Percentiles rank a stretch among this genome's conserved stretches.
phyloP scores from a whole-genome alignment of 2,797 vertebrate genomes.

The Rhinoraja longicauda region DNA sequence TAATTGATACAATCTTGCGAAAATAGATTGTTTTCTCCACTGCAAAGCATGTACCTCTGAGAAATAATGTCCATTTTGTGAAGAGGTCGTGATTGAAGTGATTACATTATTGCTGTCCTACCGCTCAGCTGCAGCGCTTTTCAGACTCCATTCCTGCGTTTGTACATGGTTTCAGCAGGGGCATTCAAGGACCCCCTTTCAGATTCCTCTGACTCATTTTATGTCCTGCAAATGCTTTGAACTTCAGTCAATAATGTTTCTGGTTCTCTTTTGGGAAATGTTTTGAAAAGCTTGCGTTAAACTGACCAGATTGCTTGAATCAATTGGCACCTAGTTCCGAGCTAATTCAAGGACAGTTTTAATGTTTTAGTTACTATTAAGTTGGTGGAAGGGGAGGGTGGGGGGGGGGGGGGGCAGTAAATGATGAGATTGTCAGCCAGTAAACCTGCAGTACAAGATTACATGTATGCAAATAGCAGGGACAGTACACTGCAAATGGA shows the following conservation, averaged over 20 bases:
- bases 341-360: background rate
- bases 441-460: too few species aligned
- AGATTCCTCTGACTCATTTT: background rate
- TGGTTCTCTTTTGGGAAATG: background rate
- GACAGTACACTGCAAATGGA: too few species aligned
- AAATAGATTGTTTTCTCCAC: conserved; percentile 31
- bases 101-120: conserved; percentile 50
- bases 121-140: conserved; percentile 12
- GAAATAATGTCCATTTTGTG: conserved; percentile 22
- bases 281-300: background rate
- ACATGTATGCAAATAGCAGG: too few species aligned
- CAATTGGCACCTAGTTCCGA: background rate
- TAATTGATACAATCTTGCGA: conserved; percentile 32
- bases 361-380: too few species aligned
- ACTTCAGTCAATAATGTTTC: background rate
- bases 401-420: too few species aligned
- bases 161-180: background rate
- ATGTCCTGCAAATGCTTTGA: too few species aligned
- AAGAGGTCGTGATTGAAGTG: conserved; percentile 43
- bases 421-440: too few species aligned
- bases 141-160: background rate
- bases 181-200: background rate
- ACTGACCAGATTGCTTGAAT: background rate
- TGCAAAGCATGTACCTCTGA: conserved; percentile 18
- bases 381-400: too few species aligned